These are phyloP conservation scores for Theodoxus fluviatilis DNA, from an alignment of 2,888 invertebrate species.

Conservation along the genomic window DNA sequence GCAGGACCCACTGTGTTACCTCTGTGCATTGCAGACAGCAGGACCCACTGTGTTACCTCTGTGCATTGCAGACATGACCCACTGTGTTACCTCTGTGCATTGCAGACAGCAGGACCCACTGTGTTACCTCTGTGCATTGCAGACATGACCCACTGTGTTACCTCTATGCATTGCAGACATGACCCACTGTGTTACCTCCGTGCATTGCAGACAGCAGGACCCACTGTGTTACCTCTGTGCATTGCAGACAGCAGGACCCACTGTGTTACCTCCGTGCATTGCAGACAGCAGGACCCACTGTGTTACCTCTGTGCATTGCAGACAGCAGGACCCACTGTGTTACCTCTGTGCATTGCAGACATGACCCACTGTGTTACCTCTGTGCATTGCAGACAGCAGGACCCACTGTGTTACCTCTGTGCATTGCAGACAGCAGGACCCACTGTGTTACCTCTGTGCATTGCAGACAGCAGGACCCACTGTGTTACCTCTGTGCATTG, in stretches of 20 bases:
- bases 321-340: not conserved
- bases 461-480: not conserved
- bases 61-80: constrained; percentile 62
- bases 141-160: constrained; percentile 61
- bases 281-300: constrained; percentile 72
- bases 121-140: constrained; percentile 23
- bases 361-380: too few species aligned
- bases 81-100: not conserved
- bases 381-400: not conserved
- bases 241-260: constrained; percentile 73
- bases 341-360: too few species aligned
- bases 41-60: constrained; percentile 69
- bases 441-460: not conserved
- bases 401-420: not conserved
- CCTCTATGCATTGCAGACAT: constrained; percentile 57
- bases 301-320: not conserved
- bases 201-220: constrained; percentile 70
- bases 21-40: constrained; percentile 66
- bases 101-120: constrained; percentile 72
- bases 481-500: not conserved
- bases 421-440: not conserved
- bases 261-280: constrained; percentile 13
- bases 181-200: not conserved
- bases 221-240: constrained; percentile 63
- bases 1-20: constrained; percentile 71